Evolutionary conservation across 2,113 vertebrate species (phyloP).

Genomic region (Ophthalmolycus amberensis): DNA sequence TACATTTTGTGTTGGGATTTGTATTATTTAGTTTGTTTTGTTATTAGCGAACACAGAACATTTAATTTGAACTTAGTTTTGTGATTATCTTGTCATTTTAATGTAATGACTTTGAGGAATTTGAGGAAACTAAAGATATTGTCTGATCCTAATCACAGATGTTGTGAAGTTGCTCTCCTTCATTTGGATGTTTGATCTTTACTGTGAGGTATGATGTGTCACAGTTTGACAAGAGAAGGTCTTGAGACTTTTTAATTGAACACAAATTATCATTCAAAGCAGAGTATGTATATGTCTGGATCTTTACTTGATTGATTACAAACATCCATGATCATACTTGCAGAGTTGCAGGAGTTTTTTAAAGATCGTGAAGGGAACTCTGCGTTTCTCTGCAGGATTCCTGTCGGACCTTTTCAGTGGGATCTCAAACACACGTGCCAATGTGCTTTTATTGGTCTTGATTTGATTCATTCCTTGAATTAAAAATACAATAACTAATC

Average conservation of each 20-base stretch:
- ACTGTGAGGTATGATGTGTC: too few species aligned
- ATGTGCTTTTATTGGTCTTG: neutral
- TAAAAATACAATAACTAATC: conserved; percentile 12
- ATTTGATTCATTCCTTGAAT: conserved; percentile 5
- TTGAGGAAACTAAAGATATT: neutral
- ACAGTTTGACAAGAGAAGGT: neutral
- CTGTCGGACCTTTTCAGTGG: neutral
- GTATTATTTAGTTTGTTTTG: neutral
- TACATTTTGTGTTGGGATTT: neutral
- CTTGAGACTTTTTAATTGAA: neutral
- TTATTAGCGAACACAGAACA: neutral
- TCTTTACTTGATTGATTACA: neutral
- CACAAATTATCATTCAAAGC: neutral
- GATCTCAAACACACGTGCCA: neutral
- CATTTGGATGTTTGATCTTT: neutral
- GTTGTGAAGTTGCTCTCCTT: neutral
- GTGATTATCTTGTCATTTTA: neutral
- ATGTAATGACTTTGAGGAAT: neutral
- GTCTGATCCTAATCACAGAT: neutral
- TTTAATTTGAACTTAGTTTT: neutral
- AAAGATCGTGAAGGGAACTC: neutral
- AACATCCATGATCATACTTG: neutral
- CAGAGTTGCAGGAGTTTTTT: neutral
- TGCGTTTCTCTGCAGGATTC: neutral
- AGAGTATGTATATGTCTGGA: neutral